phyloP scores from a whole-genome alignment of 2,797 vertebrate species.

The Strix occidentalis region DNA sequence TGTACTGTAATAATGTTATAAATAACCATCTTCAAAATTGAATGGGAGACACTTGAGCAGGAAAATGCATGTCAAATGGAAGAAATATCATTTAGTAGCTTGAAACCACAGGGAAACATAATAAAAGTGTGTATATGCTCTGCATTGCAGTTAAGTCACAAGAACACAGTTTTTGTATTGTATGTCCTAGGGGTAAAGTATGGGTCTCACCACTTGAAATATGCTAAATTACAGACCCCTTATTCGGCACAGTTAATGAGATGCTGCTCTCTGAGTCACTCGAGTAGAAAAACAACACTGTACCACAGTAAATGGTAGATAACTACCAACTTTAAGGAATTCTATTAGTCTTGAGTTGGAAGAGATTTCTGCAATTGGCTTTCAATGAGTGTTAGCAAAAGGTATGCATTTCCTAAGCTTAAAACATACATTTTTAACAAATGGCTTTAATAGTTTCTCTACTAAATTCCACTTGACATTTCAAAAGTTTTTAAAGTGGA shows the following conservation, averaged over 20 bases:
- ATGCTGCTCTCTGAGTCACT: not conserved
- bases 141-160: not conserved
- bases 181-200: not conserved
- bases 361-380: not conserved
- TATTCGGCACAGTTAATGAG: not conserved
- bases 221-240: not conserved
- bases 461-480: not conserved
- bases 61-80: conserved; percentile 23
- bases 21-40: conserved; percentile 27
- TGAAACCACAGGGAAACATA: not conserved
- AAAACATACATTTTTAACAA: not conserved
- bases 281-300: not conserved
- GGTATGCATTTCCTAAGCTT: not conserved
- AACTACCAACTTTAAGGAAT: not conserved
- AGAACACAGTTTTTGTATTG: not conserved
- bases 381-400: not conserved
- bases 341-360: not conserved
- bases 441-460: not conserved
- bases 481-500: not conserved
- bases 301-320: not conserved
- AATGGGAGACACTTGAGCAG: conserved; percentile 35
- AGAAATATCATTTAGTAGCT: conserved; percentile 15
- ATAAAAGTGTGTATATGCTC: not conserved
- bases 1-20: conserved; percentile 46
- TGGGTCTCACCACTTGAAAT: not conserved